phyloP scores from a whole-genome alignment of 1,140 invertebrate species.

The Galendromus occidentalis region DNA sequence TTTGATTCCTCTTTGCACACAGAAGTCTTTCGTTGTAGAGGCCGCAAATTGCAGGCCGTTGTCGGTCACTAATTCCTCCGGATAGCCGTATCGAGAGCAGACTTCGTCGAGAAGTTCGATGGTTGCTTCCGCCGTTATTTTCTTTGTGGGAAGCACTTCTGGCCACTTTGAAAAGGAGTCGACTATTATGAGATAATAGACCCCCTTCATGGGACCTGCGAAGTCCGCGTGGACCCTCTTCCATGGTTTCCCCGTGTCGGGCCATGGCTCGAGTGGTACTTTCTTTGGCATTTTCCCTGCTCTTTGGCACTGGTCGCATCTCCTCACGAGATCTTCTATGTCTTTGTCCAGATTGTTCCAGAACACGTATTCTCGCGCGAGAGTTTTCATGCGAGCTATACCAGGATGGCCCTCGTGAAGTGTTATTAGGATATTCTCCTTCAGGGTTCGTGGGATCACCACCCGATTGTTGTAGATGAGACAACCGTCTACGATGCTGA shows the following conservation, averaged over 20 bases:
- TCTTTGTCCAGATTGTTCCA: slow-evolving; percentile 25
- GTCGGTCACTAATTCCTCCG: slow-evolving; percentile 23
- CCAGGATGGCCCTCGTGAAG: slow-evolving; percentile 23
- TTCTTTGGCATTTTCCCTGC: slow-evolving; percentile 13
- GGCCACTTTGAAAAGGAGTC: slow-evolving; percentile 31
- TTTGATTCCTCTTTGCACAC: too few relatives aligned
- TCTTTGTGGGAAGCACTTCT: slow-evolving; percentile 27
- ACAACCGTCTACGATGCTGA: background rate
- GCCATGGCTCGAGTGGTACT: slow-evolving; percentile 16
- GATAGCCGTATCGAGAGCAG: slow-evolving; percentile 19
- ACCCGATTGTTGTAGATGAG: slow-evolving; percentile 7
- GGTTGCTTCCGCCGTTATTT: slow-evolving; percentile 10
- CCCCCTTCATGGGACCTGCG: slow-evolving; percentile 26
- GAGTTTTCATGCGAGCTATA: slow-evolving; percentile 24
- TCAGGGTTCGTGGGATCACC: slow-evolving; percentile 21
- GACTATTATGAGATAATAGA: slow-evolving; percentile 27
- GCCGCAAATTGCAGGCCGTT: slow-evolving; percentile 25
- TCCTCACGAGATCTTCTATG: slow-evolving; percentile 26
- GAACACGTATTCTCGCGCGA: slow-evolving; percentile 24
- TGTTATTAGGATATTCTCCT: slow-evolving; percentile 18
- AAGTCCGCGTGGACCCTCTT: slow-evolving; percentile 27
- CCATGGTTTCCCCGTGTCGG: slow-evolving; percentile 22
- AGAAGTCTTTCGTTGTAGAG: too few relatives aligned
- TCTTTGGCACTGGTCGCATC: slow-evolving; percentile 29
- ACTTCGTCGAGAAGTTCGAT: slow-evolving; percentile 14